Evolutionary conservation across 1,140 invertebrate genomes (phyloP), one percentile per base, ranked within the genome.

Genomic region (Trichonephila clavata): DNA sequence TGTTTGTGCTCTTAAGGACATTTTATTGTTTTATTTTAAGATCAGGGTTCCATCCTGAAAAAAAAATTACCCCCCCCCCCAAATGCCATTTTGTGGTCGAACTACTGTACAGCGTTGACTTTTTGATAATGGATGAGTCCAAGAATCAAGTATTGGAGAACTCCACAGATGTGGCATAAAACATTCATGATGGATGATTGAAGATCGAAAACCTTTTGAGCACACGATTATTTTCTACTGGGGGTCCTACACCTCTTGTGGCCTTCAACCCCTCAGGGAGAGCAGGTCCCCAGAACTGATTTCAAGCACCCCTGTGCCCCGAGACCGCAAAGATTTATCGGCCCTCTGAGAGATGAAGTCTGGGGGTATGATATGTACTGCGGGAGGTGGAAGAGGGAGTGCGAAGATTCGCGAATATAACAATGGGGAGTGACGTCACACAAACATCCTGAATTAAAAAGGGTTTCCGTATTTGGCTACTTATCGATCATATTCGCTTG

Each of bases 311-410:
- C 86, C 86, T 10, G 32, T 39, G 32, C 71, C 27, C 16, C 27
- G 14, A 77, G 80, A 92, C 90, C 90, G 90, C 90, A 92, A 92
- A 92, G 90, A 92, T 92, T 92, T 92, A 92, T 92, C 43, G 90
- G 80, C 27, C 90, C 90, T 63, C 20, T 7, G 90, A 92, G 90
- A 63, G 81, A 83, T 83, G 50, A 57, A 83, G 27, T 27, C 50
- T 24, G 43, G 50, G 18, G 27, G 32, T 39, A 39, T 39, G 4
- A 39, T 39, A 39, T 39, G 32, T 39, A 39, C 32, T 39, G 32
- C 2, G 32, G 27, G 14, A 2, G 65, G 18, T 4, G 27, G 24
- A 16, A 39, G 27, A 18, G 71, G 14, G 32, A 60, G 86, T 20
- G 60, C 27, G 59, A 57, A 86, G 81, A 83, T 83, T 86, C 84